Base-by-base conservation (phyloP, 2,888 invertebrate species). In the Stomorhina lunata region DNA sequence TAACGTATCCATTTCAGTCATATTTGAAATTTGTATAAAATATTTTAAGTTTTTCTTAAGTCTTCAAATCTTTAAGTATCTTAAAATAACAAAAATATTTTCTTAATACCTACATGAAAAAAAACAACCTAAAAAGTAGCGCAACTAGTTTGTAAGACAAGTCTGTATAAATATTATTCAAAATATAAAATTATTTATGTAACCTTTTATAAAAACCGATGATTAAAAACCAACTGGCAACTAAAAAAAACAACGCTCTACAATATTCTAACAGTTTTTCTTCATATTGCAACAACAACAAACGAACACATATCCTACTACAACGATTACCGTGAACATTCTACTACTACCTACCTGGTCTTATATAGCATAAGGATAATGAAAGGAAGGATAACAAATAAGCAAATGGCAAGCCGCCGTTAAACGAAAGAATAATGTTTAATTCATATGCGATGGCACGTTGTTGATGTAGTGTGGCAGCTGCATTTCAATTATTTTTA, bases 101-200 rank as follows among this genome's bases (percentile, higher is more conserved):
- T n/a, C 32, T 12, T 45, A 65, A 37, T 27, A 27, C 29, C 20
- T 27, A 27, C 7, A 45, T 40, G 10, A 59, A 34, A 68, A 57
- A 29, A 57, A 37, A 27, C 27, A 66, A 48, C 61, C 4, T 9
- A 40, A 73, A 75, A 71, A 80, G 79, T 75, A 84, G 83, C 81
- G 80, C 81, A 79, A 81, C 83, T 84, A 84, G 83, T 84, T 78
- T 81, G 15, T 84, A 83, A 75, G 75, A 37, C 40, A 40, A 37
- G 9, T 45, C 27, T 59, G 61, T 32, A 57, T 1, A 22, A 53
- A 22, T 34, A 29, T 59, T 20, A 25, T 55, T 17, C n/a, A n/a
- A n/a, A n/a, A n/a, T 63, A 27, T 63, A 55, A 73, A 34, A 53
- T 73, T 55, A 40, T 50, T 10, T 71, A 61, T 45, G 34, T 71